Conservation (phyloP, 2,113 vertebrate species). For the Pelodiscus sinensis region DNA sequence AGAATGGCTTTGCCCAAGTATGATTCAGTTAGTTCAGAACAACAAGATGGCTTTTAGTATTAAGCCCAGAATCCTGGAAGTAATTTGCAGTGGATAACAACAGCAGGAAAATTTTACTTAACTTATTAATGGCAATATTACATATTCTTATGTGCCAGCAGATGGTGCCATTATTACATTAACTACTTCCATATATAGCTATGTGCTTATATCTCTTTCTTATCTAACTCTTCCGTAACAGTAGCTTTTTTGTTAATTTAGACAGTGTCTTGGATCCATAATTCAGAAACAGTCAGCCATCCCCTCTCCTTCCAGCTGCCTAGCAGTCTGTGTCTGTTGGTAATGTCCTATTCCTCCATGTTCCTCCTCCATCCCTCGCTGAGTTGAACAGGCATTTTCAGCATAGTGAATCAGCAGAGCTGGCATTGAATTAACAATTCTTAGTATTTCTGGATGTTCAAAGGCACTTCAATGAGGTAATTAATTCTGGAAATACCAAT, state of each 20-base stretch:
- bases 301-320: accelerated
- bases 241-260: neutral
- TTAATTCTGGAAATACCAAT: slow-evolving; percentile 47
- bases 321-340: neutral
- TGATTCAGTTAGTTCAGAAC: neutral
- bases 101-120: neutral
- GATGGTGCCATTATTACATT: neutral
- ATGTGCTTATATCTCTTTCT: neutral
- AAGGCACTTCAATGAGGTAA: neutral
- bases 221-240: neutral
- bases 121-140: neutral
- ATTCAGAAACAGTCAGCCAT: neutral
- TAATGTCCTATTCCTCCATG: neutral
- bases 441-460: slow-evolving; percentile 29
- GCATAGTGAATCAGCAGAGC: neutral
- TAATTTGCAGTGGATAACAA: neutral
- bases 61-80: neutral
- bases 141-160: accelerated
- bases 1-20: neutral
- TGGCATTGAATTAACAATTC: neutral
- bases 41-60: neutral
- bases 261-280: neutral
- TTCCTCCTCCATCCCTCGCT: accelerated
- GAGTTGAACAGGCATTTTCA: neutral
- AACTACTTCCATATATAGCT: neutral